Base-by-base conservation (phyloP, 2,113 vertebrate species). In the Puntigrus tetrazona region DNA sequence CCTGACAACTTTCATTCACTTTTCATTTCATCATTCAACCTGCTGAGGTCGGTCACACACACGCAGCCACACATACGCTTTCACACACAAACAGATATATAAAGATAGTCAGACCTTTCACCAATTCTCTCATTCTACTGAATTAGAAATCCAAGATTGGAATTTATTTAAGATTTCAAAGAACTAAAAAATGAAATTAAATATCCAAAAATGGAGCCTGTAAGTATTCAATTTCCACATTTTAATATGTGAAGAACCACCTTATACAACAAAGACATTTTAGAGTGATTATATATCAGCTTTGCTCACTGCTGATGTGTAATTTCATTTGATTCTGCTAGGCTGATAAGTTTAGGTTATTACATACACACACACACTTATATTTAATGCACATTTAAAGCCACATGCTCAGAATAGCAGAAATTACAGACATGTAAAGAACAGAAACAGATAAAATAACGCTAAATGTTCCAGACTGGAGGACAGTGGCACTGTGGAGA, bases 11-110 rank as follows among this genome's bases (percentile, higher is more conserved):
- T 88, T 77, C 59, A 81, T 57, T 78, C 31, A 57, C 75, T 57
- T 45, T 57, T 59, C 29, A 59, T 78, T 57, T 59, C 52, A 59
- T 36, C 75, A 59, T 76, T 86, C 79, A 87, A 86, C 84, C 84
- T 82, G 78, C 72, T 84, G 80, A 69, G 82, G 74, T 82, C 59
- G 7, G 36, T 29, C 72, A 43, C 41, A 52, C 74, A 31, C 59
- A 27, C 29, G 20, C 47, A 57, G 63, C 38, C 80, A 38, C 47
- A 8, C 57, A 80, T 20, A 79, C 74, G 63, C 50, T 36, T 38
- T 36, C 69, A 76, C 20, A 57, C 18, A 20, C 31, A 47, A 31
- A 55, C 22, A 74, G 13, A 22, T 14, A 52, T 8, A 74, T 36
- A 77, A 41, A 78, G 43, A 67, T 67, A 61, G 67, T 70, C 43